Base-by-base conservation (phyloP, 2,888 invertebrate genomes). In the Phyto melanocephala region DNA sequence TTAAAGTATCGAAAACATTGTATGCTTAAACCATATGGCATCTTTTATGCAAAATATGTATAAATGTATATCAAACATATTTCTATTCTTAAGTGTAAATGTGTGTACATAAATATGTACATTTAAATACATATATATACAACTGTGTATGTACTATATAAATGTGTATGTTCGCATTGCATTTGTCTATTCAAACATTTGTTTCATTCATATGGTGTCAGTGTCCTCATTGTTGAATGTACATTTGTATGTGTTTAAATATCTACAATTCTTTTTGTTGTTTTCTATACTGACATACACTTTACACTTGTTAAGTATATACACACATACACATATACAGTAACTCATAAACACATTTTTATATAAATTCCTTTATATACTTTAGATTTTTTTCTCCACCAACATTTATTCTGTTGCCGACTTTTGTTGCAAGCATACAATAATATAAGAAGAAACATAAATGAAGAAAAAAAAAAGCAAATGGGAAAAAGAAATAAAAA, bases 181-280 rank as follows among this genome's bases (percentile, higher is more conserved):
- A 62, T 54, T 56, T 72, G 40, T 74, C 33, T 72, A 20, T 28
- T 35, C 62, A 50, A 65, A 37, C 56, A 42, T 45, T 77, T 80
- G 70, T 65, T 81, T 65, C 75, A 80, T 84, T 63, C 68, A 40
- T 47, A 56, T 81, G 85, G 86, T 84, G 85, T 85, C 84, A 85
- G 83, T 85, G 86, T 84, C 84, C 85, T 85, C 81, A 71, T 68
- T 79, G 72, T 63, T 65, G 72, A 35, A 50, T 67, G 40, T 58
- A 37, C 56, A 40, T 76, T 52, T 80, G 37, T 70, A 13, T 50
- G 11, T 35, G 1, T 37, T 8, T 24, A 24, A 13, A 15, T 58
- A 11, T 45, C 33, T 56, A 24, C 5, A 15, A 47, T n/a, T 56
- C 35, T 56, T 72, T 15, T 60, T 50, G 20, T 63, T 67, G 22